Evolutionary conservation across 2,113 vertebrate genomes (phyloP), one percentile per base, ranked within the genome.

Genomic region (Damaliscus lunatus): DNA sequence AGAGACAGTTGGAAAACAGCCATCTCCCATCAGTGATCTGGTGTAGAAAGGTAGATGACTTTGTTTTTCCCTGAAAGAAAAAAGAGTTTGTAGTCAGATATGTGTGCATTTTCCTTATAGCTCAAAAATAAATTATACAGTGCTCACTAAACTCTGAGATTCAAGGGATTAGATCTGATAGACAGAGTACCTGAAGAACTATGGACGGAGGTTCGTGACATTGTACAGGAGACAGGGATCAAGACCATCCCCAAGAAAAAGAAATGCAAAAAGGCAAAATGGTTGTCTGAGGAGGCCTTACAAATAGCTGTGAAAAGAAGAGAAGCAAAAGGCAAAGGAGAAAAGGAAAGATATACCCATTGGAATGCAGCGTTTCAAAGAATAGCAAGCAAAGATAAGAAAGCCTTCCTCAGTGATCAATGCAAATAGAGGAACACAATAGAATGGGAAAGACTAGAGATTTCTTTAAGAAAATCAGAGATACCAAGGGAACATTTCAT

Each of bases 1-100:
- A 96, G 46, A 77, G n/a, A 88, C 23, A n/a, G 25, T 33, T 90
- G 21, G 40, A 71, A 60, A 88, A 29, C 48, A 40, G 87, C 50
- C 46, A 80, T 88, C 82, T 67, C 1, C 25, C 46, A 21, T 96
- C 91, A 90, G 8, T 43, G 57, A 78, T 48, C 67, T 62, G 87
- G 57, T 77, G 96, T 40, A 31, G 92, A 67, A 88, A 90, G 12
- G 57, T 95, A 93, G 43, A 36, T 3, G 19, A 95, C 59, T 92
- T 71, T 74, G 17, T 94, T 87, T 95, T 48, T 27, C 46, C 88
- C 96, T 91, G 92, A 95, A 98, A 98, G 60, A 71, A 91, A 92
- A 91, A 90, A 94, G 71, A 94, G 52, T 60, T 91, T 96, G 96
- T 74, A 97, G 96, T 96, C 16, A 96, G 77, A 94, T 40, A 67